Evolutionary conservation across 2,888 invertebrate species (phyloP).

Genomic region (Drosophila rubida): DNA sequence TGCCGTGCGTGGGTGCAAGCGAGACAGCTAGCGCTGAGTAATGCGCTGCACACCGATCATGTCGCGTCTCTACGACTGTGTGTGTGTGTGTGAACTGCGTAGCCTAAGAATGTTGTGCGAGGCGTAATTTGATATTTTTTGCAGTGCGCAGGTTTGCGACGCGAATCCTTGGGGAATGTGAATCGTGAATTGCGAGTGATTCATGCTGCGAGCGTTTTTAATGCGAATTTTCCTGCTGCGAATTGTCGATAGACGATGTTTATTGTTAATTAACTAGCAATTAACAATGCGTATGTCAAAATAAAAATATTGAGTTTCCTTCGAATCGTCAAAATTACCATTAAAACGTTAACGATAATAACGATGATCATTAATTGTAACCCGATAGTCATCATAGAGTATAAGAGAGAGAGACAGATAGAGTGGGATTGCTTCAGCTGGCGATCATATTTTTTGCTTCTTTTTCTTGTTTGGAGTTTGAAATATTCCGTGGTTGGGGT

Average conservation of each 20-base stretch:
- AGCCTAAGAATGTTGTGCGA: constrained; percentile 54
- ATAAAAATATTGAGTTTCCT: constrained; percentile 79
- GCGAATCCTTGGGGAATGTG: constrained; percentile 24
- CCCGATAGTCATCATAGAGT: constrained; percentile 41
- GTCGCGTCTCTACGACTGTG: background rate
- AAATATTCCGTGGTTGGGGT: constrained; percentile 8
- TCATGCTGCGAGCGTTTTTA: constrained; percentile 61
- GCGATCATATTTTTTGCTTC: constrained; percentile 35
- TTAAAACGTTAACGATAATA: constrained; percentile 6
- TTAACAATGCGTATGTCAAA: constrained; percentile 73
- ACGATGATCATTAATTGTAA: constrained; percentile 36
- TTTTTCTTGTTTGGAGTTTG: background rate
- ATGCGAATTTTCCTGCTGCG: constrained; percentile 50
- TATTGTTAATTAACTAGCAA: constrained; percentile 79
- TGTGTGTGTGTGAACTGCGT: constrained; percentile 50
- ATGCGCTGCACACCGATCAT: constrained; percentile 18
- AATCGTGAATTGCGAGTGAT: constrained; percentile 45
- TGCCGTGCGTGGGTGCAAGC: constrained; percentile 19
- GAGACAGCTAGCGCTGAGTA: constrained; percentile 31
- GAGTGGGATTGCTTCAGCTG: constrained; percentile 25
- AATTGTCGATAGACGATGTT: constrained; percentile 21
- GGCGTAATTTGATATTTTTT: constrained; percentile 69
- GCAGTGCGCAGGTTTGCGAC: constrained; percentile 46
- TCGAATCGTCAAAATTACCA: constrained; percentile 23
- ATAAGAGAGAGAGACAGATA: background rate